Evolutionary conservation across 2,113 vertebrate species (phyloP).

Genomic region (Myotis brandtii): DNA sequence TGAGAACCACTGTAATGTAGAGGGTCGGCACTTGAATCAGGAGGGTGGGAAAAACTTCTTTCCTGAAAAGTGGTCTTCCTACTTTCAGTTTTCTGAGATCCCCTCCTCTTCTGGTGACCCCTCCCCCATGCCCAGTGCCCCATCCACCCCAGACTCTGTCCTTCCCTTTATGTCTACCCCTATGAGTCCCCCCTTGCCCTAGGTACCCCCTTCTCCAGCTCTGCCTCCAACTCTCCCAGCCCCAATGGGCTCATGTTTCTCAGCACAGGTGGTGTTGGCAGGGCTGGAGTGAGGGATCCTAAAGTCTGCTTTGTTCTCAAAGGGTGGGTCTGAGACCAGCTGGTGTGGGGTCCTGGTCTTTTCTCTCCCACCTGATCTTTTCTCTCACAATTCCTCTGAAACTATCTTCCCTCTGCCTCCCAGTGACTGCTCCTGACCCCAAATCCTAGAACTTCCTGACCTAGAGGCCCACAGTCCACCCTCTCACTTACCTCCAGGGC

Average conservation of each 20-base stretch:
- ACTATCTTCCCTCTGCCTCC: background rate
- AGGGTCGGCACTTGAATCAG: fast-evolving
- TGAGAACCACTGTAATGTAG: no score
- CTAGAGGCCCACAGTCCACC: background rate
- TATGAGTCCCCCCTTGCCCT: background rate
- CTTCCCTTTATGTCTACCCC: background rate
- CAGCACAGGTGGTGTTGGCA: background rate
- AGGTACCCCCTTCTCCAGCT: background rate
- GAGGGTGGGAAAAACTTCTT: background rate
- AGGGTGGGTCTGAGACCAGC: background rate
- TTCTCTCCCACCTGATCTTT: background rate
- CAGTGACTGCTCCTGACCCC: background rate
- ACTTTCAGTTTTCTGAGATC: background rate
- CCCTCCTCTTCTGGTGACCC: background rate
- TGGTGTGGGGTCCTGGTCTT: background rate
- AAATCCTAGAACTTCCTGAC: background rate
- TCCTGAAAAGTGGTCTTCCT: background rate
- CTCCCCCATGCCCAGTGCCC: background rate
- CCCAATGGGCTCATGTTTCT: background rate
- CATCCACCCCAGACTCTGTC: background rate
- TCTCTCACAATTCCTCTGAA: background rate
- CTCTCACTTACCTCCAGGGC: background rate
- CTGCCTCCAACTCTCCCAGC: background rate
- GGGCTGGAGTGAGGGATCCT: background rate
- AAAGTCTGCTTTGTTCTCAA: background rate